Evolutionary conservation across 2,797 vertebrate species (phyloP).

Genomic region (Sebastes nivosus): DNA sequence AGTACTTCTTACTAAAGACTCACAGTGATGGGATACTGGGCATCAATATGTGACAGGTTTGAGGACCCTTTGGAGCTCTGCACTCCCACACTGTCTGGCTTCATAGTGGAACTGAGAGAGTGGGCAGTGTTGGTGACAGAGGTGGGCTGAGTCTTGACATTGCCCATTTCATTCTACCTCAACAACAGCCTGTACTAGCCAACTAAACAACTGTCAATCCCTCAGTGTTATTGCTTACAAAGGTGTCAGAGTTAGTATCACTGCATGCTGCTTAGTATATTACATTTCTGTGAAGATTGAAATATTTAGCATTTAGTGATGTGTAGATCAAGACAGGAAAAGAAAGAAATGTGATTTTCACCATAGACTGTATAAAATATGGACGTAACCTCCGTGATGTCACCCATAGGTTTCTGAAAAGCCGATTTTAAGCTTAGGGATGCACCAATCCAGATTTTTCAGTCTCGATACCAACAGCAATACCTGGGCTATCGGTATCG

Average conservation of each 20-base stretch:
- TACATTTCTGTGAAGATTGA: constrained; percentile 9
- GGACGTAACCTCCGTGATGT: too few relatives aligned
- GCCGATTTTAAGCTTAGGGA: too few relatives aligned
- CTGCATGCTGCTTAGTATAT: constrained; percentile 6
- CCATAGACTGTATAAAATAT: too few relatives aligned
- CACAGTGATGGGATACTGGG: constrained; percentile 4
- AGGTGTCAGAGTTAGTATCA: constrained; percentile 11
- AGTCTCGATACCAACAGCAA: too few relatives aligned
- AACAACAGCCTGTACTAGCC: constrained; percentile 27
- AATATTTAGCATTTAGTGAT: neutral
- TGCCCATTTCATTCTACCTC: constrained; percentile 48
- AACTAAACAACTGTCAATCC: constrained; percentile 47
- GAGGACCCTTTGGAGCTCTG: constrained; percentile 49
- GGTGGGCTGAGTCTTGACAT: constrained; percentile 60
- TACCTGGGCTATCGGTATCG: too few relatives aligned
- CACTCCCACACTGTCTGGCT: constrained; percentile 55
- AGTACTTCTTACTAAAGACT: constrained; percentile 12
- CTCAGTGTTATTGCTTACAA: constrained; percentile 25
- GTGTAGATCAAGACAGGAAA: neutral
- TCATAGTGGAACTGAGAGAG: constrained; percentile 49
- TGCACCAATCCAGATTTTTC: too few relatives aligned
- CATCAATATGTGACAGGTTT: constrained; percentile 59
- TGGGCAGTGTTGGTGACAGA: constrained; percentile 64
- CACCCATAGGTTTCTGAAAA: too few relatives aligned
- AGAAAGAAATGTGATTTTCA: neutral